Conservation (phyloP, 2,113 vertebrate species). For the Mobula hypostoma region DNA sequence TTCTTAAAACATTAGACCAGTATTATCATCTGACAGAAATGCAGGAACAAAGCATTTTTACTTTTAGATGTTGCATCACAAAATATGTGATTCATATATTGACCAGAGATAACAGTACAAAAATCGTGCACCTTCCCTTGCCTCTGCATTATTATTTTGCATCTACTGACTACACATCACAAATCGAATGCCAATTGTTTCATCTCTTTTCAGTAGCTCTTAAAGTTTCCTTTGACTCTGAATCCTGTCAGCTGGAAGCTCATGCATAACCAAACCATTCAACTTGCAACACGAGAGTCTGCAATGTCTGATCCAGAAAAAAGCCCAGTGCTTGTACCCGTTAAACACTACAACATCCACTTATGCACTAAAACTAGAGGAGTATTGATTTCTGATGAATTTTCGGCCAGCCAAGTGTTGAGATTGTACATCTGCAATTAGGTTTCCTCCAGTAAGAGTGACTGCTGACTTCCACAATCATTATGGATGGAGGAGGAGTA, state of each 20-base stretch:
- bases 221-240: neutral
- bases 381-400: neutral
- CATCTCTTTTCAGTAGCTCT: neutral
- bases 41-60: neutral
- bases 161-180: neutral
- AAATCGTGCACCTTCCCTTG: neutral
- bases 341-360: neutral
- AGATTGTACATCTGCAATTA: too few relatives aligned
- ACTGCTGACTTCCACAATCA: neutral
- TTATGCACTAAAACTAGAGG: neutral
- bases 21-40: neutral
- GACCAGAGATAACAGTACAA: neutral
- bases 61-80: neutral
- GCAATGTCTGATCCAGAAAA: neutral
- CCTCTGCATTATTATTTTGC: neutral
- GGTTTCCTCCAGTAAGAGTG: too few relatives aligned
- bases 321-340: neutral
- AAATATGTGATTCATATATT: neutral
- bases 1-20: neutral
- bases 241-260: neutral
- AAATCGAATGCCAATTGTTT: slow-evolving; percentile 3
- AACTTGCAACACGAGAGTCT: neutral
- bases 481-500: neutral
- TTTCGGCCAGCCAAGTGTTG: neutral
- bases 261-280: neutral